Evolutionary conservation across 2,888 invertebrate species (phyloP).

Genomic region (Crossocerus cetratus): DNA sequence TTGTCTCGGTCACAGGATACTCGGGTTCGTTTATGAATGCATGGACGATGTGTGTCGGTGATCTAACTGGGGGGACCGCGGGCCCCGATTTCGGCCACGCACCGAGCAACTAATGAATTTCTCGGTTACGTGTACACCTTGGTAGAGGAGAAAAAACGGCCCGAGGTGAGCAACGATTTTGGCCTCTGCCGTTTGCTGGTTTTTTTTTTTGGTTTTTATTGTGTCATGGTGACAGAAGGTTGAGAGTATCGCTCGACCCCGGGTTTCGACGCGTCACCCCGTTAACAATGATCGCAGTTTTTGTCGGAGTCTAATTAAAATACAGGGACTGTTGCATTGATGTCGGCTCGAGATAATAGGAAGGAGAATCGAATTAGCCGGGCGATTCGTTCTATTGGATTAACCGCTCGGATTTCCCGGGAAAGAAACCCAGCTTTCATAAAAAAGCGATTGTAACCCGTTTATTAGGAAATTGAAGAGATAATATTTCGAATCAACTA

Average conservation of each 20-base stretch:
- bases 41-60: too few relatives aligned
- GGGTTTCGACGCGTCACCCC: neutral
- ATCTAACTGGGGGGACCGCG: neutral
- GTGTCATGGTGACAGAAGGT: neutral
- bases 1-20: slow-evolving; percentile 27
- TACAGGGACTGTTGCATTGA: neutral
- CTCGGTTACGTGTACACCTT: slow-evolving; percentile 20
- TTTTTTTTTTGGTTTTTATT: neutral
- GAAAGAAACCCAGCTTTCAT: neutral
- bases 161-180: neutral
- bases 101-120: slow-evolving; percentile 54
- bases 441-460: too few relatives aligned
- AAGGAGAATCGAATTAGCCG: neutral
- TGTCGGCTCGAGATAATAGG: slow-evolving; percentile 8
- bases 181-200: neutral
- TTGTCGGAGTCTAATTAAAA: neutral
- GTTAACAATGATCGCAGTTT: slow-evolving; percentile 1
- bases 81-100: neutral
- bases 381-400: neutral
- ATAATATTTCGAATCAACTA: neutral
- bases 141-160: neutral
- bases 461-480: neutral
- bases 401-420: neutral
- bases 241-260: neutral
- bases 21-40: too few relatives aligned